A percentile compares a stretch with the other conserved stretches of the same genome.
phyloP scores from a whole-genome alignment of 2,888 invertebrate genomes.

The Netelia fuscicornis region DNA sequence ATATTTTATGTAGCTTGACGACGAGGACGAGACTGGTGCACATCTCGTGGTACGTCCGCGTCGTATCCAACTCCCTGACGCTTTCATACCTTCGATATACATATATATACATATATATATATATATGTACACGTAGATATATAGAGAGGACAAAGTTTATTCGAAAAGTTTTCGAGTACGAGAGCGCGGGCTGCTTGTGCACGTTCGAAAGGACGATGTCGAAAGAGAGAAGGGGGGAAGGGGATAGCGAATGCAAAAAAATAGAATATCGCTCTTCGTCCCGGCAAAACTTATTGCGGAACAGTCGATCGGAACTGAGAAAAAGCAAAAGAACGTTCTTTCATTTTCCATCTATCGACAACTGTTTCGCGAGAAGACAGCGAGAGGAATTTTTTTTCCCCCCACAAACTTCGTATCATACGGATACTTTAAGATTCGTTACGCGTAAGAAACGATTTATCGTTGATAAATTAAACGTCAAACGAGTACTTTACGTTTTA shows the following conservation, averaged over 20 bases:
- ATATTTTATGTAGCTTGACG: conserved; percentile 82
- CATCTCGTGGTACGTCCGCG: conserved; percentile 69
- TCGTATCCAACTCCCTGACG: conserved; percentile 58
- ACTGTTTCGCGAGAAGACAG: no score
- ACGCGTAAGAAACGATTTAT: no score
- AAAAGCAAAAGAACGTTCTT: background rate
- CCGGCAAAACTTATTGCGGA: conserved; percentile 34
- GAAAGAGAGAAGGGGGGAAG: conserved; percentile 39
- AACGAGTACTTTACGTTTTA: no score
- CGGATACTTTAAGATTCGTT: no score
- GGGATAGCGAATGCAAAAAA: conserved; percentile 8
- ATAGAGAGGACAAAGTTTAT: conserved; percentile 78
- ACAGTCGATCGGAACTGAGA: conserved; percentile 1
- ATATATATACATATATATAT: background rate
- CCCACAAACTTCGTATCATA: no score
- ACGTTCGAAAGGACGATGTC: conserved; percentile 53
- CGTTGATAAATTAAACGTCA: no score
- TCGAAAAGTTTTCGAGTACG: conserved; percentile 78
- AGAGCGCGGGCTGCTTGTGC: conserved; percentile 54
- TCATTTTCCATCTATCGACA: background rate
- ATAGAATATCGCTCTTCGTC: conserved; percentile 48
- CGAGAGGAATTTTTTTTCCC: no score
- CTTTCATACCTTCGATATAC: conserved; percentile 59
- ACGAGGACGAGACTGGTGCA: conserved; percentile 70
- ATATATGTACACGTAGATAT: conserved; percentile 38